Conservation (phyloP, 2,888 invertebrate species). For the Rhogogaster chlorosoma region DNA sequence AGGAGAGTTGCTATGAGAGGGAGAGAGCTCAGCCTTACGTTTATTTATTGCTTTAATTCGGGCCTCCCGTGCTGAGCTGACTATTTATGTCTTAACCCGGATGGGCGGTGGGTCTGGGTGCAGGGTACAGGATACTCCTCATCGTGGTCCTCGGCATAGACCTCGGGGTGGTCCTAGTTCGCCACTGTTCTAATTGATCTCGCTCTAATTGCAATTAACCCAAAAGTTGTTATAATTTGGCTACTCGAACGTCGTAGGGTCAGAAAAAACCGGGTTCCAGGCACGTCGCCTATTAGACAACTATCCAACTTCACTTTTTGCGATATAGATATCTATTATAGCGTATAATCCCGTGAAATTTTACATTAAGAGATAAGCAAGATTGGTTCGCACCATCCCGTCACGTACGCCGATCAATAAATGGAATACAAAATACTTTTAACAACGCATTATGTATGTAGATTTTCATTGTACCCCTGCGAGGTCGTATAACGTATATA, state of each 20-base stretch:
- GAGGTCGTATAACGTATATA: conserved; percentile 16
- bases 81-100: conserved; percentile 70
- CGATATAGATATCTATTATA: background rate
- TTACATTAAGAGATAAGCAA: background rate
- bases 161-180: conserved; percentile 40
- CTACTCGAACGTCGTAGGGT: background rate
- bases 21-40: conserved; percentile 56
- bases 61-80: conserved; percentile 63
- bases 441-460: background rate
- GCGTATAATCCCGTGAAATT: background rate
- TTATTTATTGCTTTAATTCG: conserved; percentile 70
- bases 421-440: background rate
- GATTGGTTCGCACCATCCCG: background rate
- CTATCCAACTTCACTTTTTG: background rate
- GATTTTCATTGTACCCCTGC: background rate
- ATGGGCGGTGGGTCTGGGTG: conserved; percentile 54
- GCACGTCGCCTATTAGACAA: background rate
- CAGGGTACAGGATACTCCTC: conserved; percentile 45
- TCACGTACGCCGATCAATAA: background rate
- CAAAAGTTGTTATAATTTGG: conserved; percentile 58
- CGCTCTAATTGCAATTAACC: conserved; percentile 62
- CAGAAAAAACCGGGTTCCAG: background rate
- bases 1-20: conserved; percentile 16
- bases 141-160: conserved; percentile 19
- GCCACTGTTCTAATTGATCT: conserved; percentile 55